Percentiles rank a stretch among this genome's conserved stretches.
Conservation (phyloP, 1,140 invertebrate species). For the Drosophila mauritiana region DNA sequence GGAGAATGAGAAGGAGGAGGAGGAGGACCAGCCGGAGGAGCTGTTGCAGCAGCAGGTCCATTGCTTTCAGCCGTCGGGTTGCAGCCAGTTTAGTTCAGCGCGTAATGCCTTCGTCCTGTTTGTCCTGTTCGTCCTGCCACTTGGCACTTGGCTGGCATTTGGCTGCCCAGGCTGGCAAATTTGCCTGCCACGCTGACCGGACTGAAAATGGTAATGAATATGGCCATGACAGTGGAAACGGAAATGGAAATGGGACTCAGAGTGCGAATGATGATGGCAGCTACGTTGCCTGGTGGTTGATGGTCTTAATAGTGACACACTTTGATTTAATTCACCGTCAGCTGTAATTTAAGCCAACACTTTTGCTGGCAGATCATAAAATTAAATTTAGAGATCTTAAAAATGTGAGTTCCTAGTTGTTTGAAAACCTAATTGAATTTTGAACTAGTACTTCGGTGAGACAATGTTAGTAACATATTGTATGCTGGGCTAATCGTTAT, state of each 20-base stretch:
- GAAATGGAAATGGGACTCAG: slow-evolving; percentile 1
- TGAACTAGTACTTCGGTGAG: too few relatives aligned
- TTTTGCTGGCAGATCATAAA: neutral
- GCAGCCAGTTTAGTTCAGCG: slow-evolving; percentile 16
- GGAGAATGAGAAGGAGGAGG: neutral
- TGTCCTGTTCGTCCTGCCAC: slow-evolving; percentile 6
- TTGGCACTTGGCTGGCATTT: slow-evolving; percentile 37
- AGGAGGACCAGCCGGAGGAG: neutral
- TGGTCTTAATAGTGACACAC: slow-evolving; percentile 11
- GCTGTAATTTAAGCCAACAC: slow-evolving; percentile 1
- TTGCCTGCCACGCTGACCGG: slow-evolving; percentile 25
- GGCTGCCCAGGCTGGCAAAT: slow-evolving; percentile 38
- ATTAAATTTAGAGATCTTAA: neutral
- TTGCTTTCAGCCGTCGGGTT: slow-evolving; percentile 19
- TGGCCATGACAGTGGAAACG: slow-evolving; percentile 9
- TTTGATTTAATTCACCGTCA: slow-evolving; percentile 2
- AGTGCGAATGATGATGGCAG: slow-evolving; percentile 13
- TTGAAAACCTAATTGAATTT: too few relatives aligned
- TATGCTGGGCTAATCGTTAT: too few relatives aligned
- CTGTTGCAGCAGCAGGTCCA: slow-evolving; percentile 7
- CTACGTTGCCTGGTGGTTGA: slow-evolving; percentile 17
- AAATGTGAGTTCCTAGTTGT: too few relatives aligned
- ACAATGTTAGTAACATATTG: too few relatives aligned
- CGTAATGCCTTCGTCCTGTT: slow-evolving; percentile 25
- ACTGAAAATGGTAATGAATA: slow-evolving; percentile 27